Evolutionary conservation across 2,797 vertebrate genomes (phyloP), one percentile per base, ranked within the genome.

Genomic region (Cossypha heuglini): DNA sequence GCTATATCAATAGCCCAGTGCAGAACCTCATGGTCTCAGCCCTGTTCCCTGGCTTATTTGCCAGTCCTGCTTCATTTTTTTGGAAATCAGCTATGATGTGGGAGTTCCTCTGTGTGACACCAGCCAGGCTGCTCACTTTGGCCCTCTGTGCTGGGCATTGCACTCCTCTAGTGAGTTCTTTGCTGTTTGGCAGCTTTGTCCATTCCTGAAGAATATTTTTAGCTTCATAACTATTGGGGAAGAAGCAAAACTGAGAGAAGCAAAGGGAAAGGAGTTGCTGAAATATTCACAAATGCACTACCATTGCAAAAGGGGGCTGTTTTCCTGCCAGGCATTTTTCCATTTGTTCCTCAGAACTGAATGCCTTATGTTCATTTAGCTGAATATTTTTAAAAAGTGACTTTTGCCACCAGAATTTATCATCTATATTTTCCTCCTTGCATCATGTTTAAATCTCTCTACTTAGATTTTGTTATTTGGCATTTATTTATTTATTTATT

Each of bases 401-500:
- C 81, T 91, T 94, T 88, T 88, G 35, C 72, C 22, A 90, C 40
- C 26, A 68, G 43, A 43, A 78, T 90, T 92, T 79, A 82, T 92
- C 80, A 88, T 66, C 83, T 63, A 5, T 33, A 7, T 84, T 88
- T 92, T 64, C 55, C 9, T 66, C 37, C 29, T 81, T 85, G n/a
- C 77, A 76, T 84, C 61, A 2, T 51, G 28, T 76, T 93, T 89
- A 85, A 92, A 86, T 87, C 20, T 38, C 49, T 82, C 61, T 64
- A 16, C 64, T 57, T 88, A 68, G 57, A 71, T 80, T 93, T 87
- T 67, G 19, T 71, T 92, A 55, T 77, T 77, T 58, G 81, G 42
- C 19, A 43, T 82, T 13, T 88, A 87, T 92, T 93, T 96, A 43
- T 82, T 13, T 88, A 87, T 92, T 93, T 96, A 86, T 90, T 91